These are phyloP conservation scores for Bufo bufo DNA, from an alignment of 2,113 vertebrate genomes.

Conservation along the genomic window DNA sequence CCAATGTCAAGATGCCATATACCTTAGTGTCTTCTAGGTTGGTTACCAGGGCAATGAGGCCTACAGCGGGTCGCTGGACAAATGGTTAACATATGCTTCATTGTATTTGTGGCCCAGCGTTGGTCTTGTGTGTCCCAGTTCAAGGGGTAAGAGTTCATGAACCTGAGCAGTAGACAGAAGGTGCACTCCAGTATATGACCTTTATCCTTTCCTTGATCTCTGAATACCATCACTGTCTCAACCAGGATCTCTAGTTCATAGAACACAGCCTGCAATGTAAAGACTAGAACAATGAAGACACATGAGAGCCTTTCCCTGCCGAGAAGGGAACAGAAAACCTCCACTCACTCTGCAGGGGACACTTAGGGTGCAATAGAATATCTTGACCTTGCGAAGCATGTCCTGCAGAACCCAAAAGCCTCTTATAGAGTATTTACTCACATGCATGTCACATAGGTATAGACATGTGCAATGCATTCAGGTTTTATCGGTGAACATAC, in stretches of 20 bases:
- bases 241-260: constrained; percentile 30
- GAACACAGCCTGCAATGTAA: constrained; percentile 31
- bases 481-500: background rate
- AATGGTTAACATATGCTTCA: constrained; percentile 57
- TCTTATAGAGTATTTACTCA: background rate
- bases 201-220: constrained; percentile 58
- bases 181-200: constrained; percentile 61
- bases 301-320: constrained; percentile 19
- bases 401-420: background rate
- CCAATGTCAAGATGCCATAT: constrained; percentile 32
- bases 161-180: constrained; percentile 60
- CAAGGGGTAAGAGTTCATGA: constrained; percentile 65
- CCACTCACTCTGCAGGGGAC: constrained; percentile 29
- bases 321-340: constrained; percentile 31
- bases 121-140: constrained; percentile 59
- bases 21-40: constrained; percentile 48
- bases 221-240: constrained; percentile 55
- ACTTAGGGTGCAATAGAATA: constrained; percentile 28
- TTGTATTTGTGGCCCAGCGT: constrained; percentile 53
- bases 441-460: background rate
- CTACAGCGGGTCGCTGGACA: constrained; percentile 54
- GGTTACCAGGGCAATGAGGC: constrained; percentile 59
- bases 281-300: constrained; percentile 44
- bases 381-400: background rate
- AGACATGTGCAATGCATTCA: background rate